Conservation (phyloP, 2,113 vertebrate genomes). For the Bagarius yarrelli region DNA sequence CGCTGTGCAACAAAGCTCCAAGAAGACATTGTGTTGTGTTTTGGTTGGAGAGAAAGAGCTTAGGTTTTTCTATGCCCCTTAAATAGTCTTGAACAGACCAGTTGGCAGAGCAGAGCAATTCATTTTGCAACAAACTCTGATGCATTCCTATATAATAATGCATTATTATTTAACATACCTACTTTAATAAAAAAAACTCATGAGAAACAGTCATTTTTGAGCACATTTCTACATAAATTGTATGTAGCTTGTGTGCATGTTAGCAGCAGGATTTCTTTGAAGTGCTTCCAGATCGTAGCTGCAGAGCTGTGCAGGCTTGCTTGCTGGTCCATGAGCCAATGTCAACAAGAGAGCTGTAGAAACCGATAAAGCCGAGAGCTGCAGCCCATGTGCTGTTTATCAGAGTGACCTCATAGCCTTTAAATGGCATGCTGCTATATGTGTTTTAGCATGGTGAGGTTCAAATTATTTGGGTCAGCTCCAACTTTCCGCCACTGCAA, state of each 20-base stretch:
- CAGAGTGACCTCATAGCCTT: constrained; percentile 40
- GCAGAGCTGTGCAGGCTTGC: background rate
- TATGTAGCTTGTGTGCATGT: no score
- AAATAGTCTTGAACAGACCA: no score
- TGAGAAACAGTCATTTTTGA: background rate
- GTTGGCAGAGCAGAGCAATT: no score
- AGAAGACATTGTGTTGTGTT: no score
- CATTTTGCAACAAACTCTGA: background rate
- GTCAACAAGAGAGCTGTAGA: background rate
- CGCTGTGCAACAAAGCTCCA: no score
- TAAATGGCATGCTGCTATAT: constrained; percentile 40
- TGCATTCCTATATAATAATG: background rate
- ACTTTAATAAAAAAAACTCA: background rate
- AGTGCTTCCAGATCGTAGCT: background rate
- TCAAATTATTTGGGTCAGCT: constrained; percentile 46
- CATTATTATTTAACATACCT: no score
- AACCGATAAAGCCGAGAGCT: constrained; percentile 6
- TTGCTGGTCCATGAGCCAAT: background rate
- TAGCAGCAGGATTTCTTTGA: no score
- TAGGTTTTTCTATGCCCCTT: no score
- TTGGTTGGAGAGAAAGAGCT: no score
- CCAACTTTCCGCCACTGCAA: constrained; percentile 45
- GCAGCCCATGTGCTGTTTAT: constrained; percentile 10
- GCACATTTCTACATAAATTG: background rate
- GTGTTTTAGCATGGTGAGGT: constrained; percentile 39